Base-by-base conservation (phyloP, 2,113 vertebrate species). In the Nesogale talazaci region DNA sequence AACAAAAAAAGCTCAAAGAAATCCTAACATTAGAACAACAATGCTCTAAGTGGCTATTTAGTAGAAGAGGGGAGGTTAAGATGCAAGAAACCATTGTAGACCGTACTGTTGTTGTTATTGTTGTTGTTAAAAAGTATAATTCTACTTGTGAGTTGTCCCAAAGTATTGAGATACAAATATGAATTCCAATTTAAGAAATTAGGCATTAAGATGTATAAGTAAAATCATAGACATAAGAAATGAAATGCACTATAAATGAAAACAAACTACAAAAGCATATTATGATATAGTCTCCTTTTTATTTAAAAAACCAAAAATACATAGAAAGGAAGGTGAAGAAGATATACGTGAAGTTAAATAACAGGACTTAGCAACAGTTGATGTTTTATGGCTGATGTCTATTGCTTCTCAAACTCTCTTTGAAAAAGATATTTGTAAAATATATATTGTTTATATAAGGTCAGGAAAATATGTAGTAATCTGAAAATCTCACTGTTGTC, bases 111-210 rank as follows among this genome's bases (percentile, higher is more conserved):
- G 22, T 61, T 61, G 6, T 61, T 52, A 52, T 61, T 61, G 56
- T 57, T 57, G 56, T n/a, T n/a, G 1, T 52, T 52, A 52, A 52
- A 52, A 52, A 52, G 46, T 52, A 83, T 88, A 90, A 86, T 81
- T 22, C 75, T 86, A 92, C 46, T 57, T 63, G 1, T 70, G 29
- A 83, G 31, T 46, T 88, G 86, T 6, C 63, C 12, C 40, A 84
- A 89, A 85, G 25, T 20, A 93, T 80, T 72, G 83, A 90, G 88
- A 59, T 94, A 2, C 34, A 4, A 56, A 83, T 94, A 89, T 83
- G 81, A 75, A 67, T 78, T 29, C 90, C 69, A 89, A 25, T 59
- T 83, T 84, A 77, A 74, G 46, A 83, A 84, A 52, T 52, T 11
- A 52, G 46, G 46, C 46, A 52, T 52, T 52, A 11, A 52, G 14